A percentile compares a stretch with the other conserved stretches of the same genome.
Evolutionary conservation across 2,888 invertebrate species (phyloP).

Genomic region (Portevinia maculata): DNA sequence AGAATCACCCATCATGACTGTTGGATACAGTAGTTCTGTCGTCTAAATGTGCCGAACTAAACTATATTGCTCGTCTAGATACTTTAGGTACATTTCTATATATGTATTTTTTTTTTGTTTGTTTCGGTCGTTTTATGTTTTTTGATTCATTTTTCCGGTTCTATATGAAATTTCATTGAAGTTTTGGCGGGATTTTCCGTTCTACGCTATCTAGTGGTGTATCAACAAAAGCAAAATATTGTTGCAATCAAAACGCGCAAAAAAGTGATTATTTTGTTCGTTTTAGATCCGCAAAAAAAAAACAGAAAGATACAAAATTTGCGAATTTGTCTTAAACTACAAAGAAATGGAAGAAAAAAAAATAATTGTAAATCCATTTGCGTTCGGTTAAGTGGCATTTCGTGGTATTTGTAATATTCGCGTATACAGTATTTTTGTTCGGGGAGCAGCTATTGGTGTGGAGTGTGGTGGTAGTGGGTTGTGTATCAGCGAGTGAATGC

Average conservation of each 20-base stretch:
- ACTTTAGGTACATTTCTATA: conserved; percentile 47
- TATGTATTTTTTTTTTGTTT: conserved; percentile 28
- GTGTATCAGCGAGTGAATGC: conserved; percentile 55
- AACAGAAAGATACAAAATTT: conserved; percentile 60
- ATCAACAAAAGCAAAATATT: conserved; percentile 46
- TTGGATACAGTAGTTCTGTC: conserved; percentile 70
- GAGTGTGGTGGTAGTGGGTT: conserved; percentile 41
- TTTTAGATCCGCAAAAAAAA: conserved; percentile 45
- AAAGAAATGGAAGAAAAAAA: conserved; percentile 57
- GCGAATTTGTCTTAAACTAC: conserved; percentile 57
- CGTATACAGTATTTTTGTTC: conserved; percentile 38
- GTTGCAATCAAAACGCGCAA: conserved; percentile 49
- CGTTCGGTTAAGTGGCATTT: conserved; percentile 29
- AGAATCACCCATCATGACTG: conserved; percentile 74
- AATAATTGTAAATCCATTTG: conserved; percentile 55
- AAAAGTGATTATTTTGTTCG: conserved; percentile 60
- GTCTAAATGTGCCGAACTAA: conserved; percentile 50
- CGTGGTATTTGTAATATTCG: conserved; percentile 50
- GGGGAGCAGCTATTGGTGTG: not conserved
- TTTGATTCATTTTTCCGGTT: conserved; percentile 60
- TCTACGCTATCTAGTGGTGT: conserved; percentile 66
- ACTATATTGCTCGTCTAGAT: conserved; percentile 46
- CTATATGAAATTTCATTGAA: conserved; percentile 67
- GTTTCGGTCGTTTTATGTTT: conserved; percentile 2
- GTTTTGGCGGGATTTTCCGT: conserved; percentile 73